Evolutionary conservation across 2,888 invertebrate species (phyloP).

Genomic region (Xestia xanthographa): DNA sequence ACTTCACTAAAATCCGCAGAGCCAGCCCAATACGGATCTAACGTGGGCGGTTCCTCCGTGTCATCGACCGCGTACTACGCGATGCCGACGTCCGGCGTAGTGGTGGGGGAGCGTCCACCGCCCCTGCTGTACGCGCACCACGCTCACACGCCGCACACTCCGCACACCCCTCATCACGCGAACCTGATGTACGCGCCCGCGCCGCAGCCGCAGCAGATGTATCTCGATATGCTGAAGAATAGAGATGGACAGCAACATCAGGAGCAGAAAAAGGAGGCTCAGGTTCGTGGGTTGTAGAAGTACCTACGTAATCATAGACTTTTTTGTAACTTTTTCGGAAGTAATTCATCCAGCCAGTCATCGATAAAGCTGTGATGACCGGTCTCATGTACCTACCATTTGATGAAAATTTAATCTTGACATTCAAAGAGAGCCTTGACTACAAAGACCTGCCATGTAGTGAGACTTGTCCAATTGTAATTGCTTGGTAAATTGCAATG

Average conservation of each 20-base stretch:
- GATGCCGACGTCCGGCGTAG: slow-evolving; percentile 85
- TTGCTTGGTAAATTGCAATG: background rate
- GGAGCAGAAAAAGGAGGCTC: slow-evolving; percentile 83
- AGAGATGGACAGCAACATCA: slow-evolving; percentile 83
- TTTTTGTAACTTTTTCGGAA: background rate
- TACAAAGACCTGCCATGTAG: background rate
- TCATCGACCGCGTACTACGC: slow-evolving; percentile 83
- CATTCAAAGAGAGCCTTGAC: background rate
- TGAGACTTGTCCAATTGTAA: background rate
- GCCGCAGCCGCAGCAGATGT: slow-evolving; percentile 84
- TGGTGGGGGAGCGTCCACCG: slow-evolving; percentile 84
- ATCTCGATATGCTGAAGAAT: slow-evolving; percentile 86
- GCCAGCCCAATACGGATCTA: slow-evolving; percentile 83
- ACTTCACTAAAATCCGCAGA: slow-evolving; percentile 68
- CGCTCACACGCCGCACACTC: slow-evolving; percentile 85
- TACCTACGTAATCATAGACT: background rate
- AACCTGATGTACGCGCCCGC: slow-evolving; percentile 84
- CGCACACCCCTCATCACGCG: slow-evolving; percentile 82
- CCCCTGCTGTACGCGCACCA: slow-evolving; percentile 86
- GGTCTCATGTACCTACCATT: background rate
- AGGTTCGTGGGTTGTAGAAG: slow-evolving; percentile 70
- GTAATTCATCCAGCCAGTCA: background rate
- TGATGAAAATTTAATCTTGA: too few species aligned
- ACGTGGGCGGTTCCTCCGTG: slow-evolving; percentile 78
- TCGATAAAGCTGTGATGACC: background rate